A percentile compares a stretch with the other conserved stretches of the same genome.
Conservation (phyloP, 2,113 vertebrate species). For the Lanius ludovicianus region DNA sequence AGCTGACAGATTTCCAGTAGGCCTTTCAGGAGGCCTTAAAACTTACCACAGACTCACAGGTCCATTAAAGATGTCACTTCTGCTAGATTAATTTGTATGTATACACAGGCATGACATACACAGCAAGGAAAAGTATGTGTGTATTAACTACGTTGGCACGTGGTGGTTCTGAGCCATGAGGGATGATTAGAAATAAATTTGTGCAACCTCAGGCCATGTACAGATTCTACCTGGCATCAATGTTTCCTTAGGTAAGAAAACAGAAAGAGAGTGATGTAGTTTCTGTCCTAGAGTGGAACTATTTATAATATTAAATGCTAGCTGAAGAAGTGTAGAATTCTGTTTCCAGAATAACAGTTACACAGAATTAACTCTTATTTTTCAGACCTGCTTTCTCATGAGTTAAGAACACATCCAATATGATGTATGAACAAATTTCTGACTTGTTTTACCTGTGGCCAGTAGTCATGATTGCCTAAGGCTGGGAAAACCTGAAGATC, state of each 20-base stretch:
- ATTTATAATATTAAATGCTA: background rate
- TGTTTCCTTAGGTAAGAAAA: background rate
- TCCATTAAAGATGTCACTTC: background rate
- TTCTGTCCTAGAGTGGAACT: background rate
- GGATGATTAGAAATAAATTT: background rate
- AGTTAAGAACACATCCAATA: background rate
- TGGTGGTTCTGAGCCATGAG: background rate
- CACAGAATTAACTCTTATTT: background rate
- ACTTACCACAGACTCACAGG: background rate
- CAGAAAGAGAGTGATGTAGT: background rate
- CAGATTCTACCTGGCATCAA: background rate
- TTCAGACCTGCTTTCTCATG: background rate
- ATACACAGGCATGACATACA: background rate
- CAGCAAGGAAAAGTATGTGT: background rate
- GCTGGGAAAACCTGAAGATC: constrained; percentile 88
- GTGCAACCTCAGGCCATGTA: background rate
- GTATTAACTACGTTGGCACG: background rate
- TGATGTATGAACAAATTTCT: background rate
- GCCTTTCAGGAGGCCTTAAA: background rate
- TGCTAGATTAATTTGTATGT: background rate
- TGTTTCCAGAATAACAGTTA: background rate
- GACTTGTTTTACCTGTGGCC: constrained; percentile 88
- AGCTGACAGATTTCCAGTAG: background rate
- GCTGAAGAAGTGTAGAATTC: background rate
- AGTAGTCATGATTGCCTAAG: constrained; percentile 96